These are phyloP conservation scores for Drosophila meridiana DNA, from an alignment of 2,888 invertebrate species.

Conservation along the genomic window DNA sequence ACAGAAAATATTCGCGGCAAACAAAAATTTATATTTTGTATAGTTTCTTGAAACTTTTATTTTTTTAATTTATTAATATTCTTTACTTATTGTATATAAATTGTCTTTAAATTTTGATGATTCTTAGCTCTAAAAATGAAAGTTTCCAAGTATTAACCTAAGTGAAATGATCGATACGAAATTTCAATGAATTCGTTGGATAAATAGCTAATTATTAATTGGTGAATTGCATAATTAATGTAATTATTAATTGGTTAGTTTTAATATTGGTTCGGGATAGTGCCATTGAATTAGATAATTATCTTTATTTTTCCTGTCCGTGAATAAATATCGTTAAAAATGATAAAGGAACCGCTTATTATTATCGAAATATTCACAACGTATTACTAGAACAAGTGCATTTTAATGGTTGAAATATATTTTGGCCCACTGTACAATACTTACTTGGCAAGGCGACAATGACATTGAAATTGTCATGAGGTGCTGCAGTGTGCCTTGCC, in stretches of 20 bases:
- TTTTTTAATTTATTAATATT: background rate
- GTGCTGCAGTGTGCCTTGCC: conserved; percentile 44
- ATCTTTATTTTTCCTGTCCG: too few relatives aligned
- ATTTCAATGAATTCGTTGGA: too few relatives aligned
- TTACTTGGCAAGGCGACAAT: conserved; percentile 70
- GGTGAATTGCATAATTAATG: too few relatives aligned
- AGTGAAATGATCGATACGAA: too few relatives aligned
- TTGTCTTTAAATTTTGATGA: too few relatives aligned
- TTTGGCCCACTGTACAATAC: conserved; percentile 43
- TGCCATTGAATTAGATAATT: background rate
- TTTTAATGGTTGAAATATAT: background rate
- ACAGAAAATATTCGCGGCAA: background rate
- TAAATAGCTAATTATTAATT: too few relatives aligned
- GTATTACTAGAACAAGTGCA: background rate
- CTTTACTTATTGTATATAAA: background rate
- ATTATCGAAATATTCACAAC: background rate
- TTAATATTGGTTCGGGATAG: background rate
- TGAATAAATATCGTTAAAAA: background rate
- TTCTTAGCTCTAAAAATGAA: too few relatives aligned
- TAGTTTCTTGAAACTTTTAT: background rate
- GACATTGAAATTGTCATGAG: conserved; percentile 61
- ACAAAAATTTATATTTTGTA: background rate
- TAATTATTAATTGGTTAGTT: background rate
- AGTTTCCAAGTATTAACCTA: too few relatives aligned
- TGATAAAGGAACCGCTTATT: background rate